phyloP scores from a whole-genome alignment of 2,113 vertebrate species.

The Barnardius zonarius region DNA sequence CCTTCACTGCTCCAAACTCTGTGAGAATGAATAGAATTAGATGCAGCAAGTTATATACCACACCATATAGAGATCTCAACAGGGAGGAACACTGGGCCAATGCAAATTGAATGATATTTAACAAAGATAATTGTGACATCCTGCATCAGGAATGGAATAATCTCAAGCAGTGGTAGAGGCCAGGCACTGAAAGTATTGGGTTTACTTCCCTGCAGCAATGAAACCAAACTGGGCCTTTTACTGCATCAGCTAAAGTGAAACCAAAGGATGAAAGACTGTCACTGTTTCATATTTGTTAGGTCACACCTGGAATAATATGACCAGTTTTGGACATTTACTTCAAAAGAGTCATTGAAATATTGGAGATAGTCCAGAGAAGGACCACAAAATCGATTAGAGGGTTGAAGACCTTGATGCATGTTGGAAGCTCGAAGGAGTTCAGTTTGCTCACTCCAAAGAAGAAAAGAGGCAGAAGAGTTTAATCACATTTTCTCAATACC shows the following conservation, averaged over 20 bases:
- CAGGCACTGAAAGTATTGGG: background rate
- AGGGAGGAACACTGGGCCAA: background rate
- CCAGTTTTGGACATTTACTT: background rate
- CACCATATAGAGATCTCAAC: background rate
- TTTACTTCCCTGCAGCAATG: background rate
- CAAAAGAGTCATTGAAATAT: background rate
- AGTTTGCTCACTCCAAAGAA: background rate
- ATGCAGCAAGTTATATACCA: background rate
- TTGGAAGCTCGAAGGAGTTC: background rate
- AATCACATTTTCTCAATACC: background rate
- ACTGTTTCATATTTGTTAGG: background rate
- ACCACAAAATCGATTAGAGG: background rate
- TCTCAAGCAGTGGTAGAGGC: background rate
- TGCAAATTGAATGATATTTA: background rate
- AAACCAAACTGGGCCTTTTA: background rate
- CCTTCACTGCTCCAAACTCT: background rate
- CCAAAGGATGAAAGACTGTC: background rate
- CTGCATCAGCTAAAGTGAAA: background rate
- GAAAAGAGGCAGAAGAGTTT: background rate
- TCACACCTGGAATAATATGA: background rate
- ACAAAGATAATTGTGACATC: background rate
- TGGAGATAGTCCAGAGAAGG: background rate
- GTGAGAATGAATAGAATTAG: background rate
- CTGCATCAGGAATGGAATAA: background rate
- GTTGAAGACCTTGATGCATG: background rate